phyloP scores from a whole-genome alignment of 92 coral and sea anemone genomes.

The Phenganax marumi region DNA sequence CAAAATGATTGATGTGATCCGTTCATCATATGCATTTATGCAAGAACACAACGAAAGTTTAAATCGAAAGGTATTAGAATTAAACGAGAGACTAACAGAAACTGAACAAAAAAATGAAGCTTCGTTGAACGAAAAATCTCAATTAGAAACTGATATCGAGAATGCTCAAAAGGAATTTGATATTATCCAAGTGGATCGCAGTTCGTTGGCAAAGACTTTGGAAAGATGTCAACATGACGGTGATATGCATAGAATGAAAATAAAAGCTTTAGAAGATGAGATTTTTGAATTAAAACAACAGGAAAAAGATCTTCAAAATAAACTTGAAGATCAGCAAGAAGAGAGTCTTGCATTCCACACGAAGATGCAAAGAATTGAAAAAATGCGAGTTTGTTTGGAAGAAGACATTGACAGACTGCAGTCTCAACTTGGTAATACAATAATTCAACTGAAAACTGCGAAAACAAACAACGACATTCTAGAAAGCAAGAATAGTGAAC shows the following conservation, averaged over 20 bases:
- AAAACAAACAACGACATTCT: not conserved
- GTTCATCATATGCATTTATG: not conserved
- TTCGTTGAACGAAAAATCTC: not conserved
- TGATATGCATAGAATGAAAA: not conserved
- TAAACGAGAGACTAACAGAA: not conserved
- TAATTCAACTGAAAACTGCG: not conserved
- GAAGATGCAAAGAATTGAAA: constrained; percentile 4
- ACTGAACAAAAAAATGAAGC: not conserved
- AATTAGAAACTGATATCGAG: not conserved
- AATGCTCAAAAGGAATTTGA: not conserved
- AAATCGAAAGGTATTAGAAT: not conserved
- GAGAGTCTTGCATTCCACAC: not conserved
- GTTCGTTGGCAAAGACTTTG: constrained; percentile 16
- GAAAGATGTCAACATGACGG: not conserved
- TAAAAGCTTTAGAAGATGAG: not conserved
- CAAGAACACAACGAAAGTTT: not conserved
- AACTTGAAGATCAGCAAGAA: constrained; percentile 3
- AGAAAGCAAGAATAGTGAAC: constrained; percentile 5
- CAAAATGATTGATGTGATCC: not conserved
- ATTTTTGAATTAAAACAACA: not conserved
- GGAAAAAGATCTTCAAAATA: not conserved
- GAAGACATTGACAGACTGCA: not conserved
- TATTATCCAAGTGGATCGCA: not conserved
- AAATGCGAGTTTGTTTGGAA: constrained; percentile 16
- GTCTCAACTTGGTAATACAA: constrained; percentile 4